Base-by-base conservation (phyloP, 2,888 invertebrate species). In the Phalera bucephala region DNA sequence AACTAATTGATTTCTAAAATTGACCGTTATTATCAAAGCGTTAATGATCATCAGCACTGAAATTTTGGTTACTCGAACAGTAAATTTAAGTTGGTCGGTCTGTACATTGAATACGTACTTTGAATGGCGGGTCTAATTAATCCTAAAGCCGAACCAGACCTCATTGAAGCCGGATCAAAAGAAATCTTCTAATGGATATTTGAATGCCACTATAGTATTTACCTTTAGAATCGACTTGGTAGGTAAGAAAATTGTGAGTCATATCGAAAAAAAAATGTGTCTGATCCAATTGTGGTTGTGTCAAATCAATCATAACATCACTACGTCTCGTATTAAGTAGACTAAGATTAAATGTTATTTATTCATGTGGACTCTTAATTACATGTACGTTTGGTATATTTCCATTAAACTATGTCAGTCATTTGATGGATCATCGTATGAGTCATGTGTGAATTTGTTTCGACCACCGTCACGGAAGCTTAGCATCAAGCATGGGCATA, bases 131-230 rank as follows among this genome's bases (percentile, higher is more conserved):
- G 47, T 66, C 77, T 80, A 81, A 85, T 82, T 84, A 83, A 80
- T 85, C 79, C 77, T 53, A 54, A 66, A 68, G 73, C 73, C 74
- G 75, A 79, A 74, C 64, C 58, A 62, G 59, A 63, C 55, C 64
- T 77, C 76, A 76, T 72, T 77, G 75, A 73, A 64, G 63, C 36
- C 52, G 70, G 71, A 81, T 85, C 79, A 81, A 85, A 88, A 85
- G 81, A 84, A 80, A 77, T 73, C 76, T 74, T 58, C 69, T 85
- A 85, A 87, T 87, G 86, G 73, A 74, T 79, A 86, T 86, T 84
- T 85, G 84, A 87, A 85, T 80, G 63, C 76, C 52, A 52, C 60
- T 49, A 73, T 71, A 72, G 72, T 72, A 71, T 72, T 73, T 75
- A 69, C 71, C 70, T 74, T 66, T 52, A 49, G 45, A 59, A 54